These are phyloP conservation scores for Latheticus oryzae DNA, from an alignment of 2,888 invertebrate genomes.

Conservation along the genomic window DNA sequence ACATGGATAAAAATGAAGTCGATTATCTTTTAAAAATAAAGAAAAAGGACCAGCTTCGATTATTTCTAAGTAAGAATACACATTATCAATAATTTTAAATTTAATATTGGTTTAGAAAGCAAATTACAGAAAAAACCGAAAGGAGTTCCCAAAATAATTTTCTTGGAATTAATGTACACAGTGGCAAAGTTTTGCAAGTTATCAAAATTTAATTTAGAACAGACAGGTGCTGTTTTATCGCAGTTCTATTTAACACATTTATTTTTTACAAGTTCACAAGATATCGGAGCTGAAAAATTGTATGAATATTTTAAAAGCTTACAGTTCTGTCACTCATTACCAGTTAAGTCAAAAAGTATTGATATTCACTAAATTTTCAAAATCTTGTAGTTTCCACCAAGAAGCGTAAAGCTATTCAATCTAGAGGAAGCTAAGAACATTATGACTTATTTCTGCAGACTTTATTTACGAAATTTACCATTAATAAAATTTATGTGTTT, in stretches of 20 bases:
- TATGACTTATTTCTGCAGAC: constrained; percentile 58
- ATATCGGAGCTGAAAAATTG: constrained; percentile 59
- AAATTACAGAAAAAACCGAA: constrained; percentile 54
- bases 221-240: constrained; percentile 59
- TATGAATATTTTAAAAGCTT: constrained; percentile 61
- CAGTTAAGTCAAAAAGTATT: no score
- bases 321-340: constrained; percentile 57
- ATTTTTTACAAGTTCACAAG: constrained; percentile 56
- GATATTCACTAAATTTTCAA: constrained; percentile 15
- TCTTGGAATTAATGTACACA: constrained; percentile 58
- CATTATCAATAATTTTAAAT: background rate
- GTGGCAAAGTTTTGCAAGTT: constrained; percentile 57
- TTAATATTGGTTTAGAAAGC: constrained; percentile 52
- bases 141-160: constrained; percentile 55
- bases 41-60: constrained; percentile 49
- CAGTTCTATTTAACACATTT: constrained; percentile 61
- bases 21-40: constrained; percentile 49
- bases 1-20: constrained; percentile 55
- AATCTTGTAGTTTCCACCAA: constrained; percentile 59
- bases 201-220: constrained; percentile 51
- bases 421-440: constrained; percentile 56
- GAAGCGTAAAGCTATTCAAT: constrained; percentile 57
- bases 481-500: constrained; percentile 59
- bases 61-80: constrained; percentile 55
- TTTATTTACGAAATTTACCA: constrained; percentile 62